Evolutionary conservation across 1,140 invertebrate species (phyloP).

Genomic region (Drosophila sechellia): DNA sequence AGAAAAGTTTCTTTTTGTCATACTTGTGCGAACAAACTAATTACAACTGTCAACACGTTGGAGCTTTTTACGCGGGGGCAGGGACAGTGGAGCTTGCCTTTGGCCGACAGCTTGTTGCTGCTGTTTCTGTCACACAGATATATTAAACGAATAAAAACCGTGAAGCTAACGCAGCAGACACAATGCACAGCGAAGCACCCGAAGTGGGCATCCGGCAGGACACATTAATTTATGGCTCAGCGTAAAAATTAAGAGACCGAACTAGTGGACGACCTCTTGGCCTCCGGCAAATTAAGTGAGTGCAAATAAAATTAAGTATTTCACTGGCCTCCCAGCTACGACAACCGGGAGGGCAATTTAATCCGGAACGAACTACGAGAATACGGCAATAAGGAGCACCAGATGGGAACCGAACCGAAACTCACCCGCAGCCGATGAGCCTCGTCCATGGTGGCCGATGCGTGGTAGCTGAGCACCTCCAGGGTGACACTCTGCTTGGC

Average conservation of each 20-base stretch:
- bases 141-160: conserved; percentile 57
- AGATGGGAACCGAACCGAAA: conserved; percentile 26
- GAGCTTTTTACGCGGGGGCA: neutral
- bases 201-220: conserved; percentile 21
- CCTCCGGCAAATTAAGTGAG: conserved; percentile 65
- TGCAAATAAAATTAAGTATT: conserved; percentile 73
- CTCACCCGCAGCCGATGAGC: conserved; percentile 92
- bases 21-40: conserved; percentile 83
- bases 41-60: conserved; percentile 82
- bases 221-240: conserved; percentile 54
- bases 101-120: conserved; percentile 56
- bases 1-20: conserved; percentile 76
- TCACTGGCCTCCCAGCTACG: conserved; percentile 48
- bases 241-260: conserved; percentile 47
- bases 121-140: conserved; percentile 56
- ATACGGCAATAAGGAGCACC: no score
- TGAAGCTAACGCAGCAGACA: conserved; percentile 23
- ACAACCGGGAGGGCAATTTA: conserved; percentile 43
- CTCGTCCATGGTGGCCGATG: conserved; percentile 95
- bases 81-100: neutral
- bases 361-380: conserved; percentile 15
- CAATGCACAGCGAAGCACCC: conserved; percentile 30
- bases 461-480: conserved; percentile 98
- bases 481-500: conserved; percentile 98
- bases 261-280: conserved; percentile 36